Base-by-base conservation (phyloP, 2,888 invertebrate genomes). In the Molanna angustata region DNA sequence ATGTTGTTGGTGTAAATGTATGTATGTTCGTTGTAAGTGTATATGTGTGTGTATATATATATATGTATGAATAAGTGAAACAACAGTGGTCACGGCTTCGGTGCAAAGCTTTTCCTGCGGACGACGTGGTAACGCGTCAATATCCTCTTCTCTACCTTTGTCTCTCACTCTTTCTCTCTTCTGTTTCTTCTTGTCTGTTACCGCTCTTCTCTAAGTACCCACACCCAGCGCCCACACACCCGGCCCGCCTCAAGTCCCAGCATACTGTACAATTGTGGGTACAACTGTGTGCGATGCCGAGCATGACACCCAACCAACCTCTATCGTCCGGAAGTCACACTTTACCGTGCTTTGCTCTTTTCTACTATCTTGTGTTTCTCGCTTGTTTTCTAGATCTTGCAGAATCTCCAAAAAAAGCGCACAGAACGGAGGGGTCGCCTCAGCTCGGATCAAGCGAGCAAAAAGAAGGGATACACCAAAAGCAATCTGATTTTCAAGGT, bases 401-500 rank as follows among this genome's bases (percentile, higher is more conserved):
- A 93, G 92, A 93, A 92, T 87, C 92, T 93, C 83, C 92, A 93
- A 90, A 92, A 93, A 92, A 94, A 93, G 88, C 90, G 92, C 88
- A 92, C 92, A 83, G 91, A 92, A 87, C 86, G 92, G 83, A 88
- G 92, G 86, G 92, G 92, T 84, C 90, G 91, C 82, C 90, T 91
- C 86, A 87, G 90, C 88, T 90, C 90, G 83, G 91, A 93, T 82
- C 81, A 85, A 82, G 78, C 82, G 73, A 74, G 80, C 83, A 88
- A 88, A 84, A 88, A 90, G 90, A 91, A 90, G 87, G 87, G 88
- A 86, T 85, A 82, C 86, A 90, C 87, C 84, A 92, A 92, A 90
- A 93, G 91, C 90, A 91, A 90, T 89, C 90, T 93, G 84, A 93
- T 94, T 88, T 90, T 93, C 88, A 93, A 93, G 93, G 93, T 93